phyloP scores from a whole-genome alignment of 1,140 invertebrate species.

The Drepana arcuata region DNA sequence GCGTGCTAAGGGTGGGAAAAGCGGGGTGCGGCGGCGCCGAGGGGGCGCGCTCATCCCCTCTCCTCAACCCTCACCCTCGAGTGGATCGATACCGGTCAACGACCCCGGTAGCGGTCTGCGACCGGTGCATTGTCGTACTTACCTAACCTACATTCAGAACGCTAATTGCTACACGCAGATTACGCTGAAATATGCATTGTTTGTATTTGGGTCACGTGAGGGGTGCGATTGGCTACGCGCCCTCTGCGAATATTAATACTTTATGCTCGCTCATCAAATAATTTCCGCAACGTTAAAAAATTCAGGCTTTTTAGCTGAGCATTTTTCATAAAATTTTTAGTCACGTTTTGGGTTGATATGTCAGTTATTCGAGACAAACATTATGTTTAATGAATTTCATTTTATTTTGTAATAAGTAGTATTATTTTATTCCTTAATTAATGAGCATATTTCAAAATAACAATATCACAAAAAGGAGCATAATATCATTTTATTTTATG shows the following conservation, averaged over 20 bases:
- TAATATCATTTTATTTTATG: too few relatives aligned
- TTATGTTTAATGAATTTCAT: too few relatives aligned
- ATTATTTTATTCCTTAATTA: too few relatives aligned
- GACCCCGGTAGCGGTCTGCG: slow-evolving; percentile 43
- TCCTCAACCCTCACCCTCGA: too few relatives aligned
- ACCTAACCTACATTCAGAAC: slow-evolving; percentile 58
- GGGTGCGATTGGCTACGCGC: slow-evolving; percentile 1
- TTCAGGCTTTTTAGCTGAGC: neutral
- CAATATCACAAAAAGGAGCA: too few relatives aligned
- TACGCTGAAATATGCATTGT: slow-evolving; percentile 33
- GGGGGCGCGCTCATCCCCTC: slow-evolving; percentile 30
- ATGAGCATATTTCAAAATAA: too few relatives aligned
- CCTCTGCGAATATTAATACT: slow-evolving; percentile 2
- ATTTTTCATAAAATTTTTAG: neutral
- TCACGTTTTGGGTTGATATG: too few relatives aligned
- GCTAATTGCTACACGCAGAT: slow-evolving; percentile 42
- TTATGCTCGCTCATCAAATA: too few relatives aligned
- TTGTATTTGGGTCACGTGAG: slow-evolving; percentile 22
- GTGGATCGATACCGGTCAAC: slow-evolving; percentile 64
- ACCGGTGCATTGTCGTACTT: slow-evolving; percentile 51
- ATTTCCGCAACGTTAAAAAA: too few relatives aligned
- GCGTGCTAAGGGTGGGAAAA: slow-evolving; percentile 15
- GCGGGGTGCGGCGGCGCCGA: slow-evolving; percentile 30
- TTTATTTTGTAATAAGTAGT: too few relatives aligned
- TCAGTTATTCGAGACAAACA: too few relatives aligned